phyloP scores from a whole-genome alignment of 2,113 vertebrate genomes.

The Bubo scandiacus region DNA sequence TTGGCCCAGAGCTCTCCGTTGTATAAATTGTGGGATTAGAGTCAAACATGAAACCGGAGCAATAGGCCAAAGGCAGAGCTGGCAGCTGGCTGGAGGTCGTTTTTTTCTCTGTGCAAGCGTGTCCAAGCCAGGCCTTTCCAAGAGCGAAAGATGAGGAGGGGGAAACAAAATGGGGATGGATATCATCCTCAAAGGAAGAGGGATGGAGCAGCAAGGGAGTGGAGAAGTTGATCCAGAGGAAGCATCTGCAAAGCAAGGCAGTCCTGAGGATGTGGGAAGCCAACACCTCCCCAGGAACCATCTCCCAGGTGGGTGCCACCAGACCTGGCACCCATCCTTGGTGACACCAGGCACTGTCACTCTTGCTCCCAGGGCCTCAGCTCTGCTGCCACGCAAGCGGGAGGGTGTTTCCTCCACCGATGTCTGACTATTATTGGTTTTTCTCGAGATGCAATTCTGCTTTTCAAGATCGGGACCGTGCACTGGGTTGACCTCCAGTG shows the following conservation, averaged over 20 bases:
- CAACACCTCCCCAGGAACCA: rapidly evolving
- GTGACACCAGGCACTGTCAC: background rate
- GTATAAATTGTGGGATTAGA: conserved; percentile 51
- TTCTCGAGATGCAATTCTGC: background rate
- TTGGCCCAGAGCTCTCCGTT: background rate
- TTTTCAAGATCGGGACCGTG: conserved; percentile 33
- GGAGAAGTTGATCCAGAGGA: background rate
- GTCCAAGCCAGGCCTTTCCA: background rate
- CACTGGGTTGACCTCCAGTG: background rate
- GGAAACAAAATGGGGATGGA: background rate
- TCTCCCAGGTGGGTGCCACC: background rate
- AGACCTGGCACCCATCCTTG: background rate
- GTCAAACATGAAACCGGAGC: conserved; percentile 30
- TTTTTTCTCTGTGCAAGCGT: rapidly evolving
- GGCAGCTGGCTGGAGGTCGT: background rate
- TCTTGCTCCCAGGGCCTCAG: rapidly evolving
- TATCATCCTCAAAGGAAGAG: background rate
- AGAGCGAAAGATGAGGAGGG: background rate
- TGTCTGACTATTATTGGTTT: rapidly evolving
- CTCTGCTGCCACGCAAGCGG: rapidly evolving
- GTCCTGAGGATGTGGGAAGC: background rate
- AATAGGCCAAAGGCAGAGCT: conserved; percentile 31
- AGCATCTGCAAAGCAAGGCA: background rate
- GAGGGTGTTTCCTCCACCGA: background rate
- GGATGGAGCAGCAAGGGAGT: background rate